phyloP scores from a whole-genome alignment of 2,797 vertebrate genomes.

The Poecilia picta region DNA sequence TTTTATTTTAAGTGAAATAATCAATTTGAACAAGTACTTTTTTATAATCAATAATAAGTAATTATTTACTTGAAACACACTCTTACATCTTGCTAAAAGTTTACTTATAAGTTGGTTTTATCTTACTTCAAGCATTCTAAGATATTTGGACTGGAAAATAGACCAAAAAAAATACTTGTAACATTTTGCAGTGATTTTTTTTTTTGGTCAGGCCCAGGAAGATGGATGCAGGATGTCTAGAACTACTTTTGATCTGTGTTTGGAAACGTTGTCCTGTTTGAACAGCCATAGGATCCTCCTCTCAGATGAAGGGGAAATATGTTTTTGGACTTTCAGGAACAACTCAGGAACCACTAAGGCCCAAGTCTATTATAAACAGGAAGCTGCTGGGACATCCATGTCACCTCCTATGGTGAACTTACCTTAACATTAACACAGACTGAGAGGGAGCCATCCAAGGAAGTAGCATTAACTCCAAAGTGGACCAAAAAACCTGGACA shows the following conservation, averaged over 20 bases:
- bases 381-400: not conserved
- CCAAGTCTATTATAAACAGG: not conserved
- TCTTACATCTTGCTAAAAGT: too few species aligned
- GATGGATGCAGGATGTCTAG: not conserved
- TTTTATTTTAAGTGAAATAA: too few species aligned
- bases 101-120: too few species aligned
- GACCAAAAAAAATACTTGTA: too few species aligned
- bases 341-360: not conserved
- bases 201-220: too few species aligned
- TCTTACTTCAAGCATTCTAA: too few species aligned
- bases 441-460: not conserved
- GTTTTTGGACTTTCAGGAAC: not conserved
- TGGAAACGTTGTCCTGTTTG: not conserved
- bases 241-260: not conserved
- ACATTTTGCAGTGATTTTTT: too few species aligned
- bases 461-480: not conserved
- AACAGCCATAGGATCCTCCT: not conserved
- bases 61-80: too few species aligned
- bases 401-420: not conserved
- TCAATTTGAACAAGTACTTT: too few species aligned
- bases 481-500: too few species aligned
- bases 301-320: not conserved
- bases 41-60: too few species aligned
- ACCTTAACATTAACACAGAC: not conserved
- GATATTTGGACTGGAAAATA: too few species aligned